Evolutionary conservation across 2,113 vertebrate genomes (phyloP).

Genomic region (Scomber scombrus): DNA sequence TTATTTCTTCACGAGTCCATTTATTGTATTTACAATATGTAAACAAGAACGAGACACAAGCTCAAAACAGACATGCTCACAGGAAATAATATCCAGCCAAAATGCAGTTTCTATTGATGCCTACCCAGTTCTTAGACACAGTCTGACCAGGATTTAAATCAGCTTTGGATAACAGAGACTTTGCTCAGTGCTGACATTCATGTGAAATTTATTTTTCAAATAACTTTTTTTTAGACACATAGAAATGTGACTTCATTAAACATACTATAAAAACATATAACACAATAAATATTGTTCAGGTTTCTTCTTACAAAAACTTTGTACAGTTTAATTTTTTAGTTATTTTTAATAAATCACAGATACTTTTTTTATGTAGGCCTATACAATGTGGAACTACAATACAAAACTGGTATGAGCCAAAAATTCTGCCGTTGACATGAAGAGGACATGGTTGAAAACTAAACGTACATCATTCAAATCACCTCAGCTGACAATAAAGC

Average conservation of each 20-base stretch:
- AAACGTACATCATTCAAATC: slow-evolving; percentile 43
- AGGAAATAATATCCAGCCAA: slow-evolving; percentile 74
- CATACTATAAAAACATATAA: slow-evolving; percentile 81
- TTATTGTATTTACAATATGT: slow-evolving; percentile 87
- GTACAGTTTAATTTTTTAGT: slow-evolving; percentile 77
- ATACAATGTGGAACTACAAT: slow-evolving; percentile 75
- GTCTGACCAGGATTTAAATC: slow-evolving; percentile 64
- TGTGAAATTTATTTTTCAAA: slow-evolving; percentile 74
- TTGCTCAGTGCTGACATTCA: slow-evolving; percentile 76
- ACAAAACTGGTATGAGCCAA: slow-evolving; percentile 74
- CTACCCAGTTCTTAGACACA: slow-evolving; percentile 56
- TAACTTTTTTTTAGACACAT: slow-evolving; percentile 77
- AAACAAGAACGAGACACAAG: slow-evolving; percentile 83
- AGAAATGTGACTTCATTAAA: slow-evolving; percentile 80
- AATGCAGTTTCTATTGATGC: slow-evolving; percentile 66
- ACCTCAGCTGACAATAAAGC: slow-evolving; percentile 29
- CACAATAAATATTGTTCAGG: slow-evolving; percentile 83
- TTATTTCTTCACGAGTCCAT: slow-evolving; percentile 75
- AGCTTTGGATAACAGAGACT: slow-evolving; percentile 68
- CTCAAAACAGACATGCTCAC: slow-evolving; percentile 81
- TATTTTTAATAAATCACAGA: slow-evolving; percentile 78
- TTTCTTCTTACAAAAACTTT: slow-evolving; percentile 82
- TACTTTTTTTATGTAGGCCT: slow-evolving; percentile 68
- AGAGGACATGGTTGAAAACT: slow-evolving; percentile 48
- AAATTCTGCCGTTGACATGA: slow-evolving; percentile 62